Percentiles rank a stretch among this genome's conserved stretches.
These are phyloP conservation scores for Cremastinae sp. DNA, from an alignment of 2,888 invertebrate genomes.

Conservation along the genomic window DNA sequence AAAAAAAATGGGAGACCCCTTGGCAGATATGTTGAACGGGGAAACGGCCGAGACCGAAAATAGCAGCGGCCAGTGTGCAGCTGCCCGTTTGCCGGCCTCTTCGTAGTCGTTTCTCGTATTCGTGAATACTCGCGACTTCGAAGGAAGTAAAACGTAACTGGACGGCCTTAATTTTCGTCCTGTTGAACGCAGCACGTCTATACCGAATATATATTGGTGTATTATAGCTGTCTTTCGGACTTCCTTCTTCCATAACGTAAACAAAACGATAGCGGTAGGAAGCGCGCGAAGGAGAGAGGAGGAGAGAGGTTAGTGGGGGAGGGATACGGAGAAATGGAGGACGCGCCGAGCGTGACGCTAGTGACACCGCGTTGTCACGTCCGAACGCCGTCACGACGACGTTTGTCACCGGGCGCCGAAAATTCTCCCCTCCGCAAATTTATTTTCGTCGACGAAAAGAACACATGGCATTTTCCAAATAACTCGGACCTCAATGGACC, in stretches of 20 bases:
- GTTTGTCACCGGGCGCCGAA: too few species aligned
- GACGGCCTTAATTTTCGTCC: slow-evolving; percentile 42
- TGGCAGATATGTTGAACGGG: slow-evolving; percentile 48
- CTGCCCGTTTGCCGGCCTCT: slow-evolving; percentile 50
- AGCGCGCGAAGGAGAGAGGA: too few species aligned
- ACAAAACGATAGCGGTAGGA: too few species aligned
- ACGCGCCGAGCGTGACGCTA: too few species aligned
- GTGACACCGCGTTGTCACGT: too few species aligned
- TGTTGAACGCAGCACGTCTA: slow-evolving; percentile 12
- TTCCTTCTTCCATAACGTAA: background rate
- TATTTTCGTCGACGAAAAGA: too few species aligned
- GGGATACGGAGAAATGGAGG: too few species aligned
- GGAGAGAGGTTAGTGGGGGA: too few species aligned
- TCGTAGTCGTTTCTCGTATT: slow-evolving; percentile 42
- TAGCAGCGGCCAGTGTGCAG: slow-evolving; percentile 57
- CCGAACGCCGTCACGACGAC: too few species aligned
- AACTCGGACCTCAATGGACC: too few species aligned
- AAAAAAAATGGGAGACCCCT: slow-evolving; percentile 9
- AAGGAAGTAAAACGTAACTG: slow-evolving; percentile 13
- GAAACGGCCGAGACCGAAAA: slow-evolving; percentile 55
- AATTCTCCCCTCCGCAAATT: too few species aligned
- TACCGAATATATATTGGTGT: background rate
- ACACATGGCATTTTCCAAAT: too few species aligned
- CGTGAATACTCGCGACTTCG: slow-evolving; percentile 32
- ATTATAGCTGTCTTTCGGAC: slow-evolving; percentile 11